Conservation (phyloP, 2,888 invertebrate genomes). For the Lomographa bimaculata region DNA sequence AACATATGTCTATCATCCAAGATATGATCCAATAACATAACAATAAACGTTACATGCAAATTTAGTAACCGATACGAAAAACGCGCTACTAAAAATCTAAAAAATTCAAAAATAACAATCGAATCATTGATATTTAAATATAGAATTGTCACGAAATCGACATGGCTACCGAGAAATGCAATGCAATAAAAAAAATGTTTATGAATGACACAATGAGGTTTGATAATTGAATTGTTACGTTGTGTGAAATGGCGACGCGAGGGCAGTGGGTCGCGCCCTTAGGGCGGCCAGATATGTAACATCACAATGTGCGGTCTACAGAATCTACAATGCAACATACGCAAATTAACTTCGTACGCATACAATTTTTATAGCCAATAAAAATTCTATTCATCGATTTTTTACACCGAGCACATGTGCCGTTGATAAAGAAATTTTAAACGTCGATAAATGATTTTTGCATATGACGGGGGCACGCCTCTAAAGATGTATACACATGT, state of each 20-base stretch:
- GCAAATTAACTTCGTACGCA: conserved; percentile 75
- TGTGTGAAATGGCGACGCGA: conserved; percentile 58
- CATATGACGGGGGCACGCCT: conserved; percentile 63
- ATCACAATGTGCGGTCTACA: conserved; percentile 70
- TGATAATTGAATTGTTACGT: conserved; percentile 71
- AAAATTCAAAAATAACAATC: conserved; percentile 49
- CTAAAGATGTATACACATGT: conserved; percentile 49
- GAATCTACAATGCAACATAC: conserved; percentile 75
- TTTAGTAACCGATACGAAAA: conserved; percentile 66
- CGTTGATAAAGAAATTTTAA: conserved; percentile 69
- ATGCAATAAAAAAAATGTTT: conserved; percentile 58
- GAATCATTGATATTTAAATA: conserved; percentile 67
- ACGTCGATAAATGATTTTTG: conserved; percentile 79
- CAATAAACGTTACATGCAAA: conserved; percentile 70
- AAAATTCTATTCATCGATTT: conserved; percentile 75
- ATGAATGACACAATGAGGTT: conserved; percentile 63
- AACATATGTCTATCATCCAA: conserved; percentile 76
- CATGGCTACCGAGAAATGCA: conserved; percentile 64
- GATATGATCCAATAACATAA: conserved; percentile 72
- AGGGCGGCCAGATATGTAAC: conserved; percentile 43
- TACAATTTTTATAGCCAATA: conserved; percentile 77
- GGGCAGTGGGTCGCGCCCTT: conserved; percentile 79
- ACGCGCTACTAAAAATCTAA: conserved; percentile 36
- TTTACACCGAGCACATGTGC: conserved; percentile 68
- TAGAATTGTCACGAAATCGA: conserved; percentile 56